Evolutionary conservation across 1,140 invertebrate species (phyloP).

Genomic region (Teleopsis dalmanni): DNA sequence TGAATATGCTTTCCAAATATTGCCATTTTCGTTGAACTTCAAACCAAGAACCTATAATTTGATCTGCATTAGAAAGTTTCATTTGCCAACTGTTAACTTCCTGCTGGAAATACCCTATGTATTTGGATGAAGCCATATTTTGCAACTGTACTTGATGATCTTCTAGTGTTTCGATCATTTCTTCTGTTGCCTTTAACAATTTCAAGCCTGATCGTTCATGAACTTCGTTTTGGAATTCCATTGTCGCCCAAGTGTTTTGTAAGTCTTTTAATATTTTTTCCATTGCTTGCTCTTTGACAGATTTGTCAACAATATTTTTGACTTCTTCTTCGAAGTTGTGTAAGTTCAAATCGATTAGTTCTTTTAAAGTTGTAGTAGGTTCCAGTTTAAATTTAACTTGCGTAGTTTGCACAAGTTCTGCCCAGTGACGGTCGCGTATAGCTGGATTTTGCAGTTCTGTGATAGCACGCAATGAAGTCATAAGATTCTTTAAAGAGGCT

Average conservation of each 20-base stretch:
- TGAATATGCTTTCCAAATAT: slow-evolving; percentile 92
- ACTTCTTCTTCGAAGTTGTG: slow-evolving; percentile 93
- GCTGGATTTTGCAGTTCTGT: slow-evolving; percentile 90
- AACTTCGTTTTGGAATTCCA: slow-evolving; percentile 74
- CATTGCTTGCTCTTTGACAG: slow-evolving; percentile 91
- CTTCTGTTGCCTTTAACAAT: slow-evolving; percentile 74
- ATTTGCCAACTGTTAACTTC: slow-evolving; percentile 86
- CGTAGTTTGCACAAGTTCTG: slow-evolving; percentile 84
- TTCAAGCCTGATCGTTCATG: slow-evolving; percentile 74
- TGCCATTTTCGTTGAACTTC: slow-evolving; percentile 92
- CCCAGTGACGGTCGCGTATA: slow-evolving; percentile 88
- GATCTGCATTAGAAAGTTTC: slow-evolving; percentile 80
- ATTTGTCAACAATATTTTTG: slow-evolving; percentile 89
- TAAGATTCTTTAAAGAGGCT: slow-evolving; percentile 71
- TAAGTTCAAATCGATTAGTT: slow-evolving; percentile 77
- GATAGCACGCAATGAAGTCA: slow-evolving; percentile 80
- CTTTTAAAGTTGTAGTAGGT: slow-evolving; percentile 71
- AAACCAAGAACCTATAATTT: slow-evolving; percentile 77
- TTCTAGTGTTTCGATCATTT: slow-evolving; percentile 86
- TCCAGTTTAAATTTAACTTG: slow-evolving; percentile 70
- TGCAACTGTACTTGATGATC: slow-evolving; percentile 92
- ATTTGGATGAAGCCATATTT: slow-evolving; percentile 89
- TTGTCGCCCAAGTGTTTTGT: slow-evolving; percentile 68
- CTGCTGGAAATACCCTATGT: slow-evolving; percentile 75
- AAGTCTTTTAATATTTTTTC: slow-evolving; percentile 76